phyloP scores from a whole-genome alignment of 2,113 vertebrate species.

The Cinclus mexicanus region DNA sequence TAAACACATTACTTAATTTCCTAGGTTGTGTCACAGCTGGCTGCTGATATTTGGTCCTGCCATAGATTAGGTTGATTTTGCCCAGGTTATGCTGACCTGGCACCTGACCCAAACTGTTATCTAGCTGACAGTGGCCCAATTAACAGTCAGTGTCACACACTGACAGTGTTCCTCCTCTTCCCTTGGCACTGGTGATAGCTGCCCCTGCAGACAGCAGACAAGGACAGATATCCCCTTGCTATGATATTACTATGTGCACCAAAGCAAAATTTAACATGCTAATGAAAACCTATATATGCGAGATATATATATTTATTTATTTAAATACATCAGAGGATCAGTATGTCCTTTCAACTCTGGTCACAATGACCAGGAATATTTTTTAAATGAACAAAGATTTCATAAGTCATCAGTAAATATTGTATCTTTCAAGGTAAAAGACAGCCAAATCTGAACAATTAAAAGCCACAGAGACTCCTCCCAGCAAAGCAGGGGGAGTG shows the following conservation, averaged over 20 bases:
- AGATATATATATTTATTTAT: background rate
- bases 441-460: slow-evolving; percentile 2
- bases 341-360: background rate
- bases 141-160: background rate
- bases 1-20: background rate
- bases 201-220: background rate
- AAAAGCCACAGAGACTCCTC: background rate
- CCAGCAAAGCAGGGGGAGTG: background rate
- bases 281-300: accelerated
- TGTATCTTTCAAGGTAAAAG: slow-evolving; percentile 58
- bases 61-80: slow-evolving; percentile 17
- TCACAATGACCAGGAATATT: slow-evolving; percentile 56
- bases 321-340: background rate
- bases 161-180: background rate
- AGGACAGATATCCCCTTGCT: background rate
- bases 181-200: background rate
- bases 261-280: background rate
- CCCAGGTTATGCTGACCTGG: slow-evolving; percentile 65
- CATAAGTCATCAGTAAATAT: slow-evolving; percentile 59
- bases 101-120: slow-evolving; percentile 15
- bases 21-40: background rate
- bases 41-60: background rate
- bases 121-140: background rate
- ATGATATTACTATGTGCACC: background rate
- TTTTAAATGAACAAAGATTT: slow-evolving; percentile 49